Evolutionary conservation across 2,113 vertebrate species (phyloP).

Genomic region (Myocastor coypus): DNA sequence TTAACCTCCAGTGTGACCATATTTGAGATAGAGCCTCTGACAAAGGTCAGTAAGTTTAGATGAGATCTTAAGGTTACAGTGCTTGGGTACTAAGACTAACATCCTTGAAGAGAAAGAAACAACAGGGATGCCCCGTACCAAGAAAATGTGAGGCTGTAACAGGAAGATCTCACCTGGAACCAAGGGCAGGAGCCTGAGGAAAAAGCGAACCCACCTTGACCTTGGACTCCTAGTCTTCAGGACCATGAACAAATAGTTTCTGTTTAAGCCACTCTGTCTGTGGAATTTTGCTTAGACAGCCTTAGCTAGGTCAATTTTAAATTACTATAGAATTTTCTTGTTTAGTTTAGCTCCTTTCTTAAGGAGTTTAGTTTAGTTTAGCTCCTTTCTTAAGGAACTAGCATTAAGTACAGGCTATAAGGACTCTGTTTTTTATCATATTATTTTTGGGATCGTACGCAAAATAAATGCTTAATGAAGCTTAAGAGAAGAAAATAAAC

Average conservation of each 20-base stretch:
- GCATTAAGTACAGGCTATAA: not conserved
- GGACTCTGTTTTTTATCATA: not conserved
- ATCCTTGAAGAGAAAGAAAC: not conserved
- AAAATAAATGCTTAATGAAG: not conserved
- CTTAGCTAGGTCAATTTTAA: not conserved
- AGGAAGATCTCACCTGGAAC: not conserved
- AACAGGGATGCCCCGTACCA: fast-evolving
- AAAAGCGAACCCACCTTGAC: not conserved
- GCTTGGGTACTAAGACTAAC: not conserved
- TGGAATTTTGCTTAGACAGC: not conserved
- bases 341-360: not conserved
- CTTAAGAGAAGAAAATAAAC: not conserved
- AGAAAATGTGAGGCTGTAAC: not conserved
- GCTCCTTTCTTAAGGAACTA: too few species aligned
- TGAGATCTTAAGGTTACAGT: not conserved
- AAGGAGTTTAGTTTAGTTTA: not conserved
- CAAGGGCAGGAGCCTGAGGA: not conserved
- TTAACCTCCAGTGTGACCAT: not conserved
- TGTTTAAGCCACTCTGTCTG: not conserved
- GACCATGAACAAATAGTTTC: constrained; percentile 3
- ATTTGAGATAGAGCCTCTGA: not conserved
- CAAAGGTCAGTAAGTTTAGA: not conserved
- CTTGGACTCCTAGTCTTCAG: not conserved
- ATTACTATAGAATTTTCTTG: not conserved
- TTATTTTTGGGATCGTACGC: not conserved